Base-by-base conservation (phyloP, 2,113 vertebrate genomes). In the Hemibagrus wyckioides region DNA sequence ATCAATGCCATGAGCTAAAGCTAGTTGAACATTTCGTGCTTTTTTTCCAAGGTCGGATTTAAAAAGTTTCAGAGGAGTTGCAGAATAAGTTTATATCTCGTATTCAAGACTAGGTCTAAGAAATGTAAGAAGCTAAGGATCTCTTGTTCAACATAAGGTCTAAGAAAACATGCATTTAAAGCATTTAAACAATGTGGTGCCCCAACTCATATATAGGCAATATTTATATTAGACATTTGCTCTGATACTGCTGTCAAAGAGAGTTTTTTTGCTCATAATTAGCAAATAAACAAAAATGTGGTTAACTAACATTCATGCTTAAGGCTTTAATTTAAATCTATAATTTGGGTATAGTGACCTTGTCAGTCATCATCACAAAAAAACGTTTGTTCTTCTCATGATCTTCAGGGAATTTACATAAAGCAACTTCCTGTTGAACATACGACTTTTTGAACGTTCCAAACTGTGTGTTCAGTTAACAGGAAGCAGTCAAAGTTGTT, bases 1-100 rank as follows among this genome's bases (percentile, higher is more conserved):
- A 87, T 89, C 67, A 36, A 19, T 48, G 36, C 10, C 56, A 81
- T 63, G 50, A 69, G 77, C 48, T 57, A 8, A 76, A 81, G 41
- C 28, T n/a, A 19, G 59, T 30, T 57, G 9, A 33, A 50, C 39
- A 50, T 85, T 77, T 83, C 5, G 33, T 79, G 63, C 28, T 89
- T 52, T 76, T n/a, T 75, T 56, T 28, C 44, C 9, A 73, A n/a
- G 52, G 15, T 50, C 80, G 11, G n/a, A 57, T 80, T 57, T 39
- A 39, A 23, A 39, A 77, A 50, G n/a, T 77, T n/a, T 50, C 19
- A 77, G 9, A 67, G 23, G 14, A 17, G 28, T 84, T n/a, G 15
- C 1, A 50, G 4, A 77, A 77, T 13, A 28, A 25, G 41, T 73
- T 44, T 36, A 41, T 8, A 17, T 4, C 44, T 41, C 14, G n/a